These are phyloP conservation scores for Fistularia tabacaria DNA, from an alignment of 2,797 vertebrate genomes.

Conservation along the genomic window DNA sequence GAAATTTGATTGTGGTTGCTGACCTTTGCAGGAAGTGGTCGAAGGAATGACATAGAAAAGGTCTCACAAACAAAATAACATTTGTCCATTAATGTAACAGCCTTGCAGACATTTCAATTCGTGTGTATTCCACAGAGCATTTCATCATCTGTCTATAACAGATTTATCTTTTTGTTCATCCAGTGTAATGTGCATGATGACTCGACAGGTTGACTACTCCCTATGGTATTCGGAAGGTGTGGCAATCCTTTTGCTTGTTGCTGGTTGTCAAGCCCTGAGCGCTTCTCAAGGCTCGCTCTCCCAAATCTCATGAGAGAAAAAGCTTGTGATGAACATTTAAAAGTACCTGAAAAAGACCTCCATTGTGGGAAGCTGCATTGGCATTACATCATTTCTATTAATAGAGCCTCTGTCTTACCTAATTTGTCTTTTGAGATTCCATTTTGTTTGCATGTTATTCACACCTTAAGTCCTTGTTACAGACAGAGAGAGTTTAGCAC, in stretches of 20 bases:
- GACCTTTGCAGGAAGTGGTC: too few species aligned
- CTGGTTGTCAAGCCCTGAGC: conserved; percentile 60
- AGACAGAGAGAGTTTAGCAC: neutral
- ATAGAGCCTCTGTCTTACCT: too few species aligned
- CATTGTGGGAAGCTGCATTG: too few species aligned
- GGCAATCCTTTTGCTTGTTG: conserved; percentile 28
- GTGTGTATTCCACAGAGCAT: too few species aligned
- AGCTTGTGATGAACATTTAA: conserved; percentile 39
- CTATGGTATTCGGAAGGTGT: conserved; percentile 28
- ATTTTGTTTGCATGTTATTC: neutral
- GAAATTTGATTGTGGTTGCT: too few species aligned
- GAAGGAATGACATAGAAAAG: too few species aligned
- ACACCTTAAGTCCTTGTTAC: neutral
- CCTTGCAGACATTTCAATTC: too few species aligned
- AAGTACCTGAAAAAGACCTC: conserved; percentile 17
- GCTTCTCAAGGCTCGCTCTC: conserved; percentile 21
- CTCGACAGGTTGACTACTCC: conserved; percentile 31
- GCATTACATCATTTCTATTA: too few species aligned
- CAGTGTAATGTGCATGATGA: conserved; percentile 2
- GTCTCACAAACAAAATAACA: too few species aligned
- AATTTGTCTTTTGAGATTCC: neutral
- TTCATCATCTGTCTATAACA: too few species aligned
- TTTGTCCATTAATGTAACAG: too few species aligned
- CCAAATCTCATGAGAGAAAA: conserved; percentile 43
- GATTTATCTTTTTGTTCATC: too few species aligned